Evolutionary conservation across 2,797 vertebrate species (phyloP).

Genomic region (Xenentodon cancila): DNA sequence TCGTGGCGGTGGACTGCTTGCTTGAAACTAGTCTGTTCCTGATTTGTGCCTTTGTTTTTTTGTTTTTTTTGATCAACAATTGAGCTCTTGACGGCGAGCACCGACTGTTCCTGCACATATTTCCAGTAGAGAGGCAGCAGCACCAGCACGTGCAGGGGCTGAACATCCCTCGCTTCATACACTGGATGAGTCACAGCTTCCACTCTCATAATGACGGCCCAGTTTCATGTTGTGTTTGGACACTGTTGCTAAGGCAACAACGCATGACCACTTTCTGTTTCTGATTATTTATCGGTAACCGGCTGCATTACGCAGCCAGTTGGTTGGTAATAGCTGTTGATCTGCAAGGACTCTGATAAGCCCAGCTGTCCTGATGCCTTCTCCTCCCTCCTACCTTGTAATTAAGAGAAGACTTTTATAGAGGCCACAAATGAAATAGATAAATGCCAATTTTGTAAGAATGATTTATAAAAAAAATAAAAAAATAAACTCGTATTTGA

Average conservation of each 20-base stretch:
- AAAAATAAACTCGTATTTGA: slow-evolving; percentile 84
- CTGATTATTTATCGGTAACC: slow-evolving; percentile 76
- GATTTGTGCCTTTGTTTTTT: slow-evolving; percentile 74
- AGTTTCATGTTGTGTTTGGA: slow-evolving; percentile 57
- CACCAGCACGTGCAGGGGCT: no score
- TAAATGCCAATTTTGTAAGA: slow-evolving; percentile 85
- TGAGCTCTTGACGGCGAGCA: slow-evolving; percentile 43
- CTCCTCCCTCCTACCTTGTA: slow-evolving; percentile 76
- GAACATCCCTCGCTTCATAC: slow-evolving; percentile 56
- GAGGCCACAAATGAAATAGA: slow-evolving; percentile 84
- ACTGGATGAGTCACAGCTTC: slow-evolving; percentile 71
- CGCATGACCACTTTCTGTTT: slow-evolving; percentile 76
- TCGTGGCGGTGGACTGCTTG: background rate
- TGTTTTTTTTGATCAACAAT: slow-evolving; percentile 43
- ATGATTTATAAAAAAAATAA: slow-evolving; percentile 86
- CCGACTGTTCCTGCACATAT: no score
- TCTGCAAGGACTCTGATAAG: slow-evolving; percentile 52
- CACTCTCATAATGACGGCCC: slow-evolving; percentile 20
- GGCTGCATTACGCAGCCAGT: slow-evolving; percentile 32
- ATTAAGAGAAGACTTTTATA: slow-evolving; percentile 87
- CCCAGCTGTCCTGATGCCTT: slow-evolving; percentile 78
- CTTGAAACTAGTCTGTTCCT: slow-evolving; percentile 64
- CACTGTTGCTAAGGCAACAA: slow-evolving; percentile 65
- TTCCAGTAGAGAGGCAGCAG: no score
- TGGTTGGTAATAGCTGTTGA: slow-evolving; percentile 42